These are phyloP conservation scores for Aleadryas rufinucha DNA, from an alignment of 2,113 vertebrate species.

Conservation along the genomic window DNA sequence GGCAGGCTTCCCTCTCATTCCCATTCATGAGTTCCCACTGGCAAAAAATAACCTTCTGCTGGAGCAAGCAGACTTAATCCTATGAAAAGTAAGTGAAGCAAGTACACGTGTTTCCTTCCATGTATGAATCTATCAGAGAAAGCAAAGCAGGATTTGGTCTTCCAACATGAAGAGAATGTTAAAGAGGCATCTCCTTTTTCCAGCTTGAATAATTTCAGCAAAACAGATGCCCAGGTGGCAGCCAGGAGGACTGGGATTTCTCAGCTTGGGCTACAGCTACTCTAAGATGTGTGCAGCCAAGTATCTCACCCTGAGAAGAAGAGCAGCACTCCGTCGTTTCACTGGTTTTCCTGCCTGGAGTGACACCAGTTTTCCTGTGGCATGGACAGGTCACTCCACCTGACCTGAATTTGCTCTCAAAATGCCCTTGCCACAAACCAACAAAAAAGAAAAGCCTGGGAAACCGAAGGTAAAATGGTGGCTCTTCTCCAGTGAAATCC, in stretches of 20 bases:
- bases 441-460: background rate
- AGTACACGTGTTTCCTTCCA: background rate
- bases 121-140: background rate
- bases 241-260: background rate
- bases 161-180: background rate
- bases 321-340: fast-evolving
- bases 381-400: background rate
- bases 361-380: background rate
- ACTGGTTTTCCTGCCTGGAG: background rate
- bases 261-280: background rate
- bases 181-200: background rate
- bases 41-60: background rate
- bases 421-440: background rate
- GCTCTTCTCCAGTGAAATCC: background rate
- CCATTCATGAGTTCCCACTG: background rate
- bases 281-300: background rate
- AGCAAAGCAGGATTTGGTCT: background rate
- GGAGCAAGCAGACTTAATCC: background rate
- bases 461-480: background rate
- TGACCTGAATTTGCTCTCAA: background rate
- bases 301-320: background rate
- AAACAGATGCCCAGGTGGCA: background rate
- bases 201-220: background rate
- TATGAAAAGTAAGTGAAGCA: background rate
- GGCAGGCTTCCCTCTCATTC: background rate